Evolutionary conservation across 2,888 invertebrate species (phyloP).

Genomic region (Spatulosminthurus flaviceps): DNA sequence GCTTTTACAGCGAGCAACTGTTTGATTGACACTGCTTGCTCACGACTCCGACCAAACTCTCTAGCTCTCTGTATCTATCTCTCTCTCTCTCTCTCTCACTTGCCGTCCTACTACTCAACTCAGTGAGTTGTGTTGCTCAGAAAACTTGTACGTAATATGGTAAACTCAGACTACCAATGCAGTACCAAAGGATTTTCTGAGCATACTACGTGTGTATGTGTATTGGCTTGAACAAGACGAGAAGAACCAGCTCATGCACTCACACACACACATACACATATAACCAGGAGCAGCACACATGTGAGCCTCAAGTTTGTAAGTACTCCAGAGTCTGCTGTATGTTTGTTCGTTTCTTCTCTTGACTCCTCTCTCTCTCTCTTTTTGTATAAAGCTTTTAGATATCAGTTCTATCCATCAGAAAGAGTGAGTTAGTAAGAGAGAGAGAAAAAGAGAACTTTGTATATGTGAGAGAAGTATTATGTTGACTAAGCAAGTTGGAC

Average conservation of each 20-base stretch:
- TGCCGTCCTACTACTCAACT: conserved; percentile 33
- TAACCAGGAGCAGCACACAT: not conserved
- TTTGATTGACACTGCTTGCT: conserved; percentile 60
- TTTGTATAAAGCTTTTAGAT: conserved; percentile 29
- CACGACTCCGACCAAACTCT: conserved; percentile 47
- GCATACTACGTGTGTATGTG: not conserved
- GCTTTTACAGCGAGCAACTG: conserved; percentile 54
- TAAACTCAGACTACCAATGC: conserved; percentile 4
- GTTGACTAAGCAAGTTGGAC: conserved; percentile 37
- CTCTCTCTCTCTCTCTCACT: too few species aligned
- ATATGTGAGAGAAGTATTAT: conserved; percentile 15
- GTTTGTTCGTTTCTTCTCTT: conserved; percentile 20
- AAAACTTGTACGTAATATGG: conserved; percentile 4
- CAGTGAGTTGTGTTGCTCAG: conserved; percentile 22
- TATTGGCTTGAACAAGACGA: not conserved
- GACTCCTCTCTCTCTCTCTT: conserved; percentile 38
- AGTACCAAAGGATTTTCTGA: not conserved
- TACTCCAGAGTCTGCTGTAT: conserved; percentile 26
- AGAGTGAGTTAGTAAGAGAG: conserved; percentile 35
- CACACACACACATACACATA: conserved; percentile 18
- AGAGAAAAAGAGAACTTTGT: conserved; percentile 35
- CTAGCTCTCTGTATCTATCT: conserved; percentile 9
- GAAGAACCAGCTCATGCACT: conserved; percentile 10
- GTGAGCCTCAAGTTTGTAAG: conserved; percentile 31
- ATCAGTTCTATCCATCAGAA: conserved; percentile 43